A percentile compares a stretch with the other conserved stretches of the same genome.
These are phyloP conservation scores for Micromussa lordhowensis DNA, from an alignment of 92 coral and sea anemone genomes.

Conservation along the genomic window DNA sequence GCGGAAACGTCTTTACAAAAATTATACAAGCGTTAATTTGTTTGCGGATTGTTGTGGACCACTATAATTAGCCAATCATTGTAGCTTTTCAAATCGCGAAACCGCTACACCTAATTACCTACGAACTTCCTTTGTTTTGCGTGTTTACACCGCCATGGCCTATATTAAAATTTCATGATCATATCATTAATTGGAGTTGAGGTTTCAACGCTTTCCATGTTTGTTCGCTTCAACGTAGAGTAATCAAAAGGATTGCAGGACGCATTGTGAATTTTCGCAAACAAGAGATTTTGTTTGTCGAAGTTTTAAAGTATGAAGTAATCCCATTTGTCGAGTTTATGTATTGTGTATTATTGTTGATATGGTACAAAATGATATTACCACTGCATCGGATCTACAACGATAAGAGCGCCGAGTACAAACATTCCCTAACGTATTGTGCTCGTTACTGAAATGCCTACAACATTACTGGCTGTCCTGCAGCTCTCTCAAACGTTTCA, in stretches of 20 bases:
- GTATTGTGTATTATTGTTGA: background rate
- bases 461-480: background rate
- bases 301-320: background rate
- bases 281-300: background rate
- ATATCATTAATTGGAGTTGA: constrained; percentile 1
- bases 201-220: background rate
- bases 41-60: background rate
- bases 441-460: background rate
- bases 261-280: constrained; percentile 5
- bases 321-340: constrained; percentile 4
- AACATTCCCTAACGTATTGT: background rate
- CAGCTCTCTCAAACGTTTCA: no score
- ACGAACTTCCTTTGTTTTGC: background rate
- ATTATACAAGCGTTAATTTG: constrained; percentile 16
- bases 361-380: background rate
- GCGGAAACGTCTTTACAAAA: background rate
- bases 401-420: background rate
- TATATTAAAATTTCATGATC: constrained; percentile 35
- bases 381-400: background rate
- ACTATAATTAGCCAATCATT: constrained; percentile 9
- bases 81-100: background rate
- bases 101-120: constrained; percentile 13
- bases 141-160: constrained; percentile 17
- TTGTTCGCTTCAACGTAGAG: constrained; percentile 7
- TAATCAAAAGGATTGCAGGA: background rate